Conservation (phyloP, 1,140 invertebrate genomes). For the Xylocopa sonorina region DNA sequence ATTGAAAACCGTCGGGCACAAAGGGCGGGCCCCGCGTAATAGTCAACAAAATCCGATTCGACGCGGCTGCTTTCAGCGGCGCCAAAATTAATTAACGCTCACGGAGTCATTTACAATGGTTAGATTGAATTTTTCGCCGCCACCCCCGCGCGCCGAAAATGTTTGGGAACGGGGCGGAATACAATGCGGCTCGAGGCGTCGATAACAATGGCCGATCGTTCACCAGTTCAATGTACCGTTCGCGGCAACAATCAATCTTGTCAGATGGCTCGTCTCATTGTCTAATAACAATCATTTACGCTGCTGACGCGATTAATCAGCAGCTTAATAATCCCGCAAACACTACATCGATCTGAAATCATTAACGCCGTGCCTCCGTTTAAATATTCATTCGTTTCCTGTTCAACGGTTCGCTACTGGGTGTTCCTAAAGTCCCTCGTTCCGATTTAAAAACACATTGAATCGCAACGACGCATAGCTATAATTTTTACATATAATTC, state of each 20-base stretch:
- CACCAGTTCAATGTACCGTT: conserved; percentile 39
- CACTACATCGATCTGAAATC: conserved; percentile 47
- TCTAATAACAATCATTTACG: conserved; percentile 57
- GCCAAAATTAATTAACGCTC: conserved; percentile 43
- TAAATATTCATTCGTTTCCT: conserved; percentile 35
- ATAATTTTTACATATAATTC: too few species aligned
- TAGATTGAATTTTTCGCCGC: conserved; percentile 34
- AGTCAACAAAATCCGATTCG: conserved; percentile 1
- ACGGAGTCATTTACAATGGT: conserved; percentile 31
- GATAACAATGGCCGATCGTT: conserved; percentile 52
- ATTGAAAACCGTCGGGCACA: background rate
- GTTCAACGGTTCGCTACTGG: background rate
- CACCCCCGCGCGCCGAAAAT: background rate
- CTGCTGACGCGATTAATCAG: conserved; percentile 49
- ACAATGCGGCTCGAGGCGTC: conserved; percentile 31
- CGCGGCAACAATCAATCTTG: conserved; percentile 50
- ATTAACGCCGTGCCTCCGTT: conserved; percentile 20
- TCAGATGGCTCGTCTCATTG: conserved; percentile 54
- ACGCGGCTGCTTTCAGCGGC: background rate
- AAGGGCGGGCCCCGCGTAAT: background rate
- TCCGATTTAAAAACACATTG: too few species aligned
- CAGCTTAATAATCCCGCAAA: conserved; percentile 52
- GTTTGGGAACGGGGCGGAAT: background rate
- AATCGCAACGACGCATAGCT: too few species aligned
- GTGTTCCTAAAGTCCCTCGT: background rate